phyloP scores from a whole-genome alignment of 2,888 invertebrate genomes.

The Sphaeridia pumilis region DNA sequence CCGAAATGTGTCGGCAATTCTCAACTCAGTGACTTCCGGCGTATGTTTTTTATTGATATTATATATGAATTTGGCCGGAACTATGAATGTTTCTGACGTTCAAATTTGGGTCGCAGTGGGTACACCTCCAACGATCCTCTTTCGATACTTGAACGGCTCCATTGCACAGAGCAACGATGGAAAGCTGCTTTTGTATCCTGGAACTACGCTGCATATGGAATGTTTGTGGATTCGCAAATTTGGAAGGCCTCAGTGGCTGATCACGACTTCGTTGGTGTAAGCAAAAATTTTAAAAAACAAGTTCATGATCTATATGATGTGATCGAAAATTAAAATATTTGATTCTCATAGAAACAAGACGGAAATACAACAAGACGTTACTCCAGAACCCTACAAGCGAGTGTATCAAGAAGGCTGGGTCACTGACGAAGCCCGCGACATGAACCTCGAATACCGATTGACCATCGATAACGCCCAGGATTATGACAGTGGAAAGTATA shows the following conservation, averaged over 20 bases:
- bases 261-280: slow-evolving; percentile 20
- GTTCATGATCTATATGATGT: neutral
- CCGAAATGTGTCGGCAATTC: slow-evolving; percentile 69
- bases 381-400: neutral
- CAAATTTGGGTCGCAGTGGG: too few relatives aligned
- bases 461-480: slow-evolving; percentile 67
- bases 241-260: slow-evolving; percentile 72
- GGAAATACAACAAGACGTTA: slow-evolving; percentile 60
- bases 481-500: slow-evolving; percentile 71
- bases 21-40: slow-evolving; percentile 74
- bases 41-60: slow-evolving; percentile 50
- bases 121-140: slow-evolving; percentile 70
- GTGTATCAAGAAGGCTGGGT: slow-evolving; percentile 1
- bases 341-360: slow-evolving; percentile 50
- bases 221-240: slow-evolving; percentile 76
- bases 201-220: slow-evolving; percentile 74
- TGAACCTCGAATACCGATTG: slow-evolving; percentile 64
- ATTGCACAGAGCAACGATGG: slow-evolving; percentile 80
- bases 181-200: slow-evolving; percentile 70
- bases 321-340: neutral
- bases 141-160: slow-evolving; percentile 67
- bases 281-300: neutral
- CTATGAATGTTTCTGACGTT: too few relatives aligned
- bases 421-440: slow-evolving; percentile 54
- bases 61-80: too few relatives aligned